Evolutionary conservation across 2,888 invertebrate species (phyloP).

Genomic region (Chymomyza amoena): DNA sequence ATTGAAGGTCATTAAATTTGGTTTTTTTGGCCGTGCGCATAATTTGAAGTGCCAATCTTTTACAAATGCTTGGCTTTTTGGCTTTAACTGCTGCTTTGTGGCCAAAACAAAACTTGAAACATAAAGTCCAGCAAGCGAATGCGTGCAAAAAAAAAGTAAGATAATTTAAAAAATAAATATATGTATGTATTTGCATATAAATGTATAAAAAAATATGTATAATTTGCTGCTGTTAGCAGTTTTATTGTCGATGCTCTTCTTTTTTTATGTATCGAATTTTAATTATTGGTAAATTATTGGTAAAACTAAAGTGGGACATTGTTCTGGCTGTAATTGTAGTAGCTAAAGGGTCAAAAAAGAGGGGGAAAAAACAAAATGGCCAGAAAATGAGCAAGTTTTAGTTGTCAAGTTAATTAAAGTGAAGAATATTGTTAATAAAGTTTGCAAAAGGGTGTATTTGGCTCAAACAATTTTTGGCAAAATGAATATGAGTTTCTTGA

Average conservation of each 20-base stretch:
- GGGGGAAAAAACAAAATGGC: conserved; percentile 14
- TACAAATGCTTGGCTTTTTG: background rate
- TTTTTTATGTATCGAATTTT: conserved; percentile 55
- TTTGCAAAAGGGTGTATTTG: too few relatives aligned
- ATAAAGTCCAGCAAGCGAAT: conserved; percentile 19
- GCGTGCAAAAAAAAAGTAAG: conserved; percentile 20
- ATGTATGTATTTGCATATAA: conserved; percentile 26
- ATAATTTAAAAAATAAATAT: background rate
- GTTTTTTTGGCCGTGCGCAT: conserved; percentile 42
- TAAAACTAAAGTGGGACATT: conserved; percentile 56
- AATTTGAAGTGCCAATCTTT: conserved; percentile 57
- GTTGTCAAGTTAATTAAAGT: background rate
- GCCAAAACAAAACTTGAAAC: conserved; percentile 8
- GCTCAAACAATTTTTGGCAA: too few relatives aligned
- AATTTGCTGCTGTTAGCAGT: conserved; percentile 49
- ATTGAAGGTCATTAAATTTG: conserved; percentile 27
- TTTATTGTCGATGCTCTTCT: conserved; percentile 22
- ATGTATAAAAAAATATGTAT: conserved; percentile 20
- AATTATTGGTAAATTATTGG: conserved; percentile 55
- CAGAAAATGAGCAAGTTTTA: background rate
- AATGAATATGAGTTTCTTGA: background rate
- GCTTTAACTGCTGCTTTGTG: background rate
- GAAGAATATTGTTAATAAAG: background rate
- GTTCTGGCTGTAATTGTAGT: conserved; percentile 47
- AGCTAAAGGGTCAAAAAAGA: background rate